These are phyloP conservation scores for Turritopsis dohrnii DNA, from an alignment of 30 jellyfish, hydroid and myxozoan species.

Conservation along the genomic window DNA sequence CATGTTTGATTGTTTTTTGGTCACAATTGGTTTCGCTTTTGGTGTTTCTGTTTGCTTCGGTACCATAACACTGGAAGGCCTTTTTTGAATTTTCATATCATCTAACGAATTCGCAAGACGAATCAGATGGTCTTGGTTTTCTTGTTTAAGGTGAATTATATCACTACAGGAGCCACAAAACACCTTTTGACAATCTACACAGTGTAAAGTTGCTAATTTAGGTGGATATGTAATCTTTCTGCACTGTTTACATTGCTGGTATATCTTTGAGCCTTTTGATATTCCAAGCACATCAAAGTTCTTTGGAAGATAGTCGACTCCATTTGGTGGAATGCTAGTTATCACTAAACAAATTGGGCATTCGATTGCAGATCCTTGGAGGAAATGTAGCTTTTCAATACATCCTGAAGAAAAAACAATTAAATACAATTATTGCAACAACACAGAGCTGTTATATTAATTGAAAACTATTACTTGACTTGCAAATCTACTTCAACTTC, in stretches of 20 bases:
- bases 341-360: constrained; percentile 57
- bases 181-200: constrained; percentile 46
- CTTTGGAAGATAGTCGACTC: constrained; percentile 40
- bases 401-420: constrained; percentile 38
- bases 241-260: constrained; percentile 45
- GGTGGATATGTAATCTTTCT: constrained; percentile 52
- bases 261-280: constrained; percentile 10
- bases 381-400: constrained; percentile 39
- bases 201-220: constrained; percentile 50
- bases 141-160: constrained; percentile 47
- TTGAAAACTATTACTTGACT: background rate
- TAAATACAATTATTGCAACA: background rate
- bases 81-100: background rate
- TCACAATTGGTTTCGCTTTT: background rate
- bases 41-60: background rate
- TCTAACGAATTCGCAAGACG: constrained; percentile 35
- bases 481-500: background rate
- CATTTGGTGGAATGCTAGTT: constrained; percentile 40
- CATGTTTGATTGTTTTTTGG: background rate
- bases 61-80: background rate
- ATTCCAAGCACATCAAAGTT: constrained; percentile 49
- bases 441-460: background rate
- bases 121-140: constrained; percentile 37
- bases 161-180: constrained; percentile 68
- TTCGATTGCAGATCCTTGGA: constrained; percentile 68